phyloP scores from a whole-genome alignment of 2,797 vertebrate species.

The Alca torda region DNA sequence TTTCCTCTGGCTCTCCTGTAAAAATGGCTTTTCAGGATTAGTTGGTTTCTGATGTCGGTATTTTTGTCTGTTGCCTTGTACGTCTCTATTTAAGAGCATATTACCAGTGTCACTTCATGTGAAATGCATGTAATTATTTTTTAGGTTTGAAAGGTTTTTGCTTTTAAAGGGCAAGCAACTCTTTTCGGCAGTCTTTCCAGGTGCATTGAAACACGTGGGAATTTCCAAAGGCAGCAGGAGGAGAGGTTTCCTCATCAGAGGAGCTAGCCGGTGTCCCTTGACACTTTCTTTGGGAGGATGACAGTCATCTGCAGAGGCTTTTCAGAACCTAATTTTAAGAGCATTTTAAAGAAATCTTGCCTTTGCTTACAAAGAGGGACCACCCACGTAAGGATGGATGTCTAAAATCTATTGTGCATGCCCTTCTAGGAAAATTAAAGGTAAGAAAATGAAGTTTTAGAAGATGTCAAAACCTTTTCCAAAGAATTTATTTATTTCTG shows the following conservation, averaged over 20 bases:
- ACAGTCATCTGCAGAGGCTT: neutral
- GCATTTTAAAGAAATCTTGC: neutral
- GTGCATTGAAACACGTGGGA: neutral
- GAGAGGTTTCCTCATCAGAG: neutral
- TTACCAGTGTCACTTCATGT: neutral
- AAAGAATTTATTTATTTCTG: neutral
- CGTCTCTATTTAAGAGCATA: neutral
- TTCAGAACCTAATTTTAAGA: neutral
- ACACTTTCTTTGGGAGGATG: neutral
- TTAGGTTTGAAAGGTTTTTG: constrained; percentile 12
- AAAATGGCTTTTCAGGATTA: neutral
- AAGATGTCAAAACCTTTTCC: neutral
- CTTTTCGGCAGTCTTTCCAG: neutral
- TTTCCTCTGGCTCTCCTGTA: neutral
- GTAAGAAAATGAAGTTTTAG: neutral
- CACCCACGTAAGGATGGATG: neutral
- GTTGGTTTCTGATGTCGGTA: neutral
- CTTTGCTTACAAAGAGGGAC: neutral
- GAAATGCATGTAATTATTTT: constrained; percentile 21
- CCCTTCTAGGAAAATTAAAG: neutral
- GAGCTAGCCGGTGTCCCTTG: neutral
- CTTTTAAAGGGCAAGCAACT: constrained; percentile 9
- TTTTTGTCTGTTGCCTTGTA: neutral
- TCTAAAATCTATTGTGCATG: neutral
- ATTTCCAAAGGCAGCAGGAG: neutral